Evolutionary conservation across 2,888 invertebrate genomes (phyloP), one percentile per base, ranked within the genome.

Genomic region (Oscheius sp.): DNA sequence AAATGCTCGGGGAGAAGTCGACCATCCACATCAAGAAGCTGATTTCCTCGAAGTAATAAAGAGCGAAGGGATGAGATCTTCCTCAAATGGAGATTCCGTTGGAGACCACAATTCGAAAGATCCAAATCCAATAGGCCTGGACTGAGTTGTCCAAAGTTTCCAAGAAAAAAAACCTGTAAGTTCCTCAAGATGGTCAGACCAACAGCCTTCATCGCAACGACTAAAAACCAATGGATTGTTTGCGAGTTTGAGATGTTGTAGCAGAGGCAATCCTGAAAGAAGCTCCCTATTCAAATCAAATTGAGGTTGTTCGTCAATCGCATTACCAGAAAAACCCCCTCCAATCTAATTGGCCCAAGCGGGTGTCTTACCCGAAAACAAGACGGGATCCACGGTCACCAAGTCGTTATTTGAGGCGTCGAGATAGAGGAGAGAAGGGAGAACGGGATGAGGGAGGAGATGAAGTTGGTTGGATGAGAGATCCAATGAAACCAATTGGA

Each of bases 341-440:
- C n/a, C n/a, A n/a, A 10, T 37, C 15, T 50, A 15, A 17, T 55
- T 33, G 33, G n/a, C 17, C 34, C 37, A 33, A 55, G 12, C 25
- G 34, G 3, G 12, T 25, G 8, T 61, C 61, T 37, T 29, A 39
- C 76, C 78, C 8, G 72, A 67, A 58, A 82, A 80, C 17, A 83
- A 72, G 33, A 76, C 73, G 0, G 76, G 70, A 65, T 76, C 75
- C 12, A 83, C 55, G 37, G 68, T 65, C 17, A 72, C 73, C 31
- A 84, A 69, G 29, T 70, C 69, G 55, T 84, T 84, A 12, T 70
- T 65, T 23, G 76, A 78, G 12, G 82, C 70, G 69, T 84, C 84
- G 17, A 84, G 70, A 17, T 78, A 76, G 10, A 77, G 72, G 12
- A 84, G 76, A n/a, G 82, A 80, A 17, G 82, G 82, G 25, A 83